These are phyloP conservation scores for Glyphotaelius pellucidus DNA, from an alignment of 2,888 invertebrate species.

Conservation along the genomic window DNA sequence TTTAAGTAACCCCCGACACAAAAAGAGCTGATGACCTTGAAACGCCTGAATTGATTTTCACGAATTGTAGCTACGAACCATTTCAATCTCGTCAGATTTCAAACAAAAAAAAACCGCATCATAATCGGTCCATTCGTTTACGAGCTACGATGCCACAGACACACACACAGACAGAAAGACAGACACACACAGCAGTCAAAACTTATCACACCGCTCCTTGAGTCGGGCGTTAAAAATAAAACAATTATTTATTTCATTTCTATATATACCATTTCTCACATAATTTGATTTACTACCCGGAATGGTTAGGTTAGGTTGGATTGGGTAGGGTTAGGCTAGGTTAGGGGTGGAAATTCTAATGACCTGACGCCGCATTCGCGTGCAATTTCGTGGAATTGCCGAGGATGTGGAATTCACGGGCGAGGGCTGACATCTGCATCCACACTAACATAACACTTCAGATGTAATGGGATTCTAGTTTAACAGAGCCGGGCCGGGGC, in stretches of 20 bases:
- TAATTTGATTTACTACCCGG: neutral
- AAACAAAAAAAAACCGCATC: no score
- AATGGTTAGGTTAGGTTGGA: neutral
- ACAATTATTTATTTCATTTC: neutral
- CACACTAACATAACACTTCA: constrained; percentile 41
- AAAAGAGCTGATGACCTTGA: no score
- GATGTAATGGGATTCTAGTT: constrained; percentile 41
- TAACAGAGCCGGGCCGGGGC: neutral
- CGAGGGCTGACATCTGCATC: constrained; percentile 46
- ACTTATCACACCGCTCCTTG: no score
- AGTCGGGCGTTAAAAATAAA: no score
- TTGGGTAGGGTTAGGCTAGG: neutral
- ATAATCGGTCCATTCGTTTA: no score
- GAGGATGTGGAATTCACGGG: constrained; percentile 26
- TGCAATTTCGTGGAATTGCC: constrained; percentile 40
- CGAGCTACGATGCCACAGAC: no score
- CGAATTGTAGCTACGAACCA: no score
- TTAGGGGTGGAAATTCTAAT: constrained; percentile 22
- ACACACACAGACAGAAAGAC: no score
- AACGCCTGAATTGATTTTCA: no score
- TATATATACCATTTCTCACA: neutral
- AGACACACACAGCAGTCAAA: no score
- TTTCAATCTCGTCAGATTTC: no score
- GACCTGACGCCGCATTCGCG: constrained; percentile 37
- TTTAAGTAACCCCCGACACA: no score